Evolutionary conservation across 92 coral and sea anemone species (phyloP), one percentile per base, ranked within the genome.

Genomic region (Umimayanthus chanpuru): DNA sequence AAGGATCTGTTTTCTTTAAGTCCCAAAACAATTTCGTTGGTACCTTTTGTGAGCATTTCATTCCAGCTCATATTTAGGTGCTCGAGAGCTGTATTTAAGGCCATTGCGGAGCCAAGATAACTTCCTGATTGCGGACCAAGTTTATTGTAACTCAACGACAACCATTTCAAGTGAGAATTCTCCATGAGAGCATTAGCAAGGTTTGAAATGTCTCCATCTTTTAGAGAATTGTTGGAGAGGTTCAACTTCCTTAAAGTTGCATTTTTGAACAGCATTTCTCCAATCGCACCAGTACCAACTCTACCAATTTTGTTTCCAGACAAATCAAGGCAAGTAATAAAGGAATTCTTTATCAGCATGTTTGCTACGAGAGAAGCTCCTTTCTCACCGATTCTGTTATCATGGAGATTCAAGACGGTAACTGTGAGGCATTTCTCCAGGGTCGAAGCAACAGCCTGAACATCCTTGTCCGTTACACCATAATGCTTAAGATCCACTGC

Each of bases 41-140:
- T 88, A 10, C 96, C 96, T 85, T 79, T 84, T 41, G 82, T 36
- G 39, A 91, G 79, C 25, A 93, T 91, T 5, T 86, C 85, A 29
- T 93, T 93, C 94, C 96, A 93, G 81, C 96, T 89, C 40, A 91
- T 44, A 68, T 93, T 91, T 41, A 93, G 85, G n/a, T 47, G 26
- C 77, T 93, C 93, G 16, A 93, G 81, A 38, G 82, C 86, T 32
- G 82, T 83, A 47, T 93, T 93, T 1, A 40, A 56, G 12, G 87
- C 72, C 47, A 93, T 47, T 41, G 81, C 81, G 10, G 85, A 81
- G 30, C 94, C 90, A 43, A 93, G 1, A 16, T 58, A 72, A 16
- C 49, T 38, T 1, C 93, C 92, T 21, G 89, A 93, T 53, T 89
- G 81, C 70, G 89, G 88, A 4, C 91, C 93, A 8, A 93, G 88